Conservation (phyloP, 2,113 vertebrate species). For the Laticauda laticaudata region DNA sequence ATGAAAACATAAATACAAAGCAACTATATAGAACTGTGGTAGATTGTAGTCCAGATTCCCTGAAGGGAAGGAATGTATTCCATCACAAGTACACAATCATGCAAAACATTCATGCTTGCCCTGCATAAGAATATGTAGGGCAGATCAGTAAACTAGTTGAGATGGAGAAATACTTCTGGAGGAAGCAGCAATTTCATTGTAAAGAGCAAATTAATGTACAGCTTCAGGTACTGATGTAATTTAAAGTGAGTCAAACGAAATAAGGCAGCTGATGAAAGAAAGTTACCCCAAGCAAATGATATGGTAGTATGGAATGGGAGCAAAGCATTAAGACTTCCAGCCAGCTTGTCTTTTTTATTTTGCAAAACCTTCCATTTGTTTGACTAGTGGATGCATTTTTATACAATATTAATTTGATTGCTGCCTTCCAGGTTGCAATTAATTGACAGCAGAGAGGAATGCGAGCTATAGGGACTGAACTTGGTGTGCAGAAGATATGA, state of each 20-base stretch:
- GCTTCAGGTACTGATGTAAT: not conserved
- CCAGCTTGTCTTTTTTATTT: not conserved
- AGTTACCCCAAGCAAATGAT: not conserved
- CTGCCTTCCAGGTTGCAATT: not conserved
- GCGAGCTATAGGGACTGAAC: not conserved
- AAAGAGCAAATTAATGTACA: not conserved
- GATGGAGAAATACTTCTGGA: not conserved
- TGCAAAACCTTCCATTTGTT: not conserved
- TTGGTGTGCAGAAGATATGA: not conserved
- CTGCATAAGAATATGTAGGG: not conserved
- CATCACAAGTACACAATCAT: not conserved
- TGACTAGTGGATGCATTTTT: not conserved
- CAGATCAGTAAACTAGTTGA: not conserved
- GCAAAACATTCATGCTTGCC: not conserved
- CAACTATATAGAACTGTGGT: not conserved
- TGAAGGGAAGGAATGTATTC: not conserved
- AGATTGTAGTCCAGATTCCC: not conserved
- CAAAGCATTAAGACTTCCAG: not conserved
- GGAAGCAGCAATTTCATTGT: not conserved
- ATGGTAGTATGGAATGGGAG: no score
- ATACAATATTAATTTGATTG: constrained; percentile 8
- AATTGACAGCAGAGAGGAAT: not conserved
- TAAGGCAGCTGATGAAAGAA: not conserved
- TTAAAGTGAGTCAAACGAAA: not conserved
- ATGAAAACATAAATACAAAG: not conserved